Evolutionary conservation across 2,888 invertebrate genomes (phyloP).

Genomic region (Chromoteleia sp.): DNA sequence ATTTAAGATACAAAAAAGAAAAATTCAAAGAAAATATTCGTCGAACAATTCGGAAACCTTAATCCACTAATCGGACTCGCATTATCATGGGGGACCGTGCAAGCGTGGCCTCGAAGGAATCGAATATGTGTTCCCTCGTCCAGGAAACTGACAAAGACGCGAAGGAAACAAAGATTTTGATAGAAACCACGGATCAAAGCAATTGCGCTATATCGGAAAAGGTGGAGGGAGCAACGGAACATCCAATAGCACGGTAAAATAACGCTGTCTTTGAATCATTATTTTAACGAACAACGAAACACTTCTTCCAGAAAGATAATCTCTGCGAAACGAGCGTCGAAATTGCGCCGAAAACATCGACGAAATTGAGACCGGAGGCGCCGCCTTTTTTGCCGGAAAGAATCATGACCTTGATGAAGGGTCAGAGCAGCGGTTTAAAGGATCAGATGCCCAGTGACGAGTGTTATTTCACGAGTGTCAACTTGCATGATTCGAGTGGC

Average conservation of each 20-base stretch:
- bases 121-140: neutral
- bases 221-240: too few species aligned
- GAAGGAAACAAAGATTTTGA: too few species aligned
- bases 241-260: too few species aligned
- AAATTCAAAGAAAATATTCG: neutral
- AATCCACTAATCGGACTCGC: neutral
- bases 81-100: neutral
- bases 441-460: constrained; percentile 65
- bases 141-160: neutral
- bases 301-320: constrained; percentile 10
- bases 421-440: constrained; percentile 37
- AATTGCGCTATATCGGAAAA: too few species aligned
- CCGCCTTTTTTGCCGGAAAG: constrained; percentile 76
- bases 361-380: constrained; percentile 75
- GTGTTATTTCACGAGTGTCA: constrained; percentile 72
- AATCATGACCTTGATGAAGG: constrained; percentile 61
- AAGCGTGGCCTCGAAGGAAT: neutral
- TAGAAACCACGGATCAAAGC: too few species aligned
- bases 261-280: neutral
- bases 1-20: constrained; percentile 11
- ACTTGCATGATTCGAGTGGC: constrained; percentile 53
- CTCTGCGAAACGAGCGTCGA: constrained; percentile 12
- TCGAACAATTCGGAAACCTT: neutral
- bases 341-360: constrained; percentile 65
- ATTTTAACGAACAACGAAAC: neutral